A percentile compares a stretch with the other conserved stretches of the same genome.
Evolutionary conservation across 2,888 invertebrate species (phyloP).

Genomic region (Tipula lateralis): DNA sequence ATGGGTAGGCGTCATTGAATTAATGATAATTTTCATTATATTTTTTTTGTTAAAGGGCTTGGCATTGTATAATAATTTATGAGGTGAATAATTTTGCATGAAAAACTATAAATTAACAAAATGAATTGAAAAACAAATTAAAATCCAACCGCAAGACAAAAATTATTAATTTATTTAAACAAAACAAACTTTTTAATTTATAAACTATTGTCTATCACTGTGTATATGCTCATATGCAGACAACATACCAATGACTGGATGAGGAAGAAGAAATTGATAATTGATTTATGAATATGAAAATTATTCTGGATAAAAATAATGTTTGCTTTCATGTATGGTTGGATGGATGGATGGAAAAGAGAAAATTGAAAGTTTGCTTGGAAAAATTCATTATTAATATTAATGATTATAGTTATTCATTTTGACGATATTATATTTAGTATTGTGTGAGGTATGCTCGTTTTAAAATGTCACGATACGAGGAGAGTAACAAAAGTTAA

Average conservation of each 20-base stretch:
- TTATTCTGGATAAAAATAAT: background rate
- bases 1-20: conserved; percentile 24
- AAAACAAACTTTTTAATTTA: conserved; percentile 24
- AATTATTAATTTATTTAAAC: background rate
- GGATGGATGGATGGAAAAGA: background rate
- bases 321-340: background rate
- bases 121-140: background rate
- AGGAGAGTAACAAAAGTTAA: too few relatives aligned
- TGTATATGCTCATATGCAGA: background rate
- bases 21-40: background rate
- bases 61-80: conserved; percentile 7
- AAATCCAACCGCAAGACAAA: background rate
- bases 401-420: background rate
- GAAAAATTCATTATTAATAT: conserved; percentile 1
- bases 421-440: background rate
- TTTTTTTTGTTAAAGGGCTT: background rate
- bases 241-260: background rate
- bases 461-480: background rate
- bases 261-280: background rate
- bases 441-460: background rate
- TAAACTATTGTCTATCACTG: background rate
- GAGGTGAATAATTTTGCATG: conserved; percentile 24
- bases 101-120: background rate
- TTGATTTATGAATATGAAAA: conserved; percentile 15
- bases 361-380: background rate